These are phyloP conservation scores for Patella depressa DNA, from an alignment of 2,888 invertebrate genomes.

Conservation along the genomic window DNA sequence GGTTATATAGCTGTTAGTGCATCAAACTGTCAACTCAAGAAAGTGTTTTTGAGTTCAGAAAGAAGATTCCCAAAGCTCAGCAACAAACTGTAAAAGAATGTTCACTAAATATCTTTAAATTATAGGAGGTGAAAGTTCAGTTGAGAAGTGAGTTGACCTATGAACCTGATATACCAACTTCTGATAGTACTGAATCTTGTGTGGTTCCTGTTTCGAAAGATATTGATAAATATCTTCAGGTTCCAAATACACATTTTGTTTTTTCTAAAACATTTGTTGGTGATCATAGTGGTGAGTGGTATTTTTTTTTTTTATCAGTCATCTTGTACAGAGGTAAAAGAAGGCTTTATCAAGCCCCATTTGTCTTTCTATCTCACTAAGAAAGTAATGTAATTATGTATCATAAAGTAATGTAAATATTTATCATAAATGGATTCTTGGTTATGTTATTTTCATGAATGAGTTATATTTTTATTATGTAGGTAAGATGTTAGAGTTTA, in stretches of 20 bases:
- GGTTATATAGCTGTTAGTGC: too few species aligned
- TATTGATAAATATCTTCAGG: not conserved
- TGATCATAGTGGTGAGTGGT: conserved; percentile 14
- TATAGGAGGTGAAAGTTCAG: conserved; percentile 21
- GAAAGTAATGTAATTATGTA: too few species aligned
- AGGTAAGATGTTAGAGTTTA: conserved; percentile 39
- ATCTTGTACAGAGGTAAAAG: not conserved
- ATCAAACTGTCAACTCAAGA: too few species aligned
- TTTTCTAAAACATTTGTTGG: conserved; percentile 15
- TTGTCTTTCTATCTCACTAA: too few species aligned
- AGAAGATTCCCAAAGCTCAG: too few species aligned
- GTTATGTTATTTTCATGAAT: too few species aligned
- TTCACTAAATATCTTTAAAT: not conserved
- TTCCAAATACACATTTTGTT: not conserved
- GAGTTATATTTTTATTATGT: too few species aligned
- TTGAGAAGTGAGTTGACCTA: conserved; percentile 13
- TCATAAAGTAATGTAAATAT: too few species aligned
- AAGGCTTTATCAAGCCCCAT: too few species aligned
- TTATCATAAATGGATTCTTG: too few species aligned
- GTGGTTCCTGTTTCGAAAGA: not conserved
- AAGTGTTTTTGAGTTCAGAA: too few species aligned
- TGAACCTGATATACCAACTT: not conserved
- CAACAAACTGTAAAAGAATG: too few species aligned
- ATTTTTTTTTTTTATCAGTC: not conserved
- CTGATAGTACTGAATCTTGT: not conserved